Evolutionary conservation across 2,113 vertebrate genomes (phyloP), one percentile per base, ranked within the genome.

Genomic region (Eretmodus cyanostictus): DNA sequence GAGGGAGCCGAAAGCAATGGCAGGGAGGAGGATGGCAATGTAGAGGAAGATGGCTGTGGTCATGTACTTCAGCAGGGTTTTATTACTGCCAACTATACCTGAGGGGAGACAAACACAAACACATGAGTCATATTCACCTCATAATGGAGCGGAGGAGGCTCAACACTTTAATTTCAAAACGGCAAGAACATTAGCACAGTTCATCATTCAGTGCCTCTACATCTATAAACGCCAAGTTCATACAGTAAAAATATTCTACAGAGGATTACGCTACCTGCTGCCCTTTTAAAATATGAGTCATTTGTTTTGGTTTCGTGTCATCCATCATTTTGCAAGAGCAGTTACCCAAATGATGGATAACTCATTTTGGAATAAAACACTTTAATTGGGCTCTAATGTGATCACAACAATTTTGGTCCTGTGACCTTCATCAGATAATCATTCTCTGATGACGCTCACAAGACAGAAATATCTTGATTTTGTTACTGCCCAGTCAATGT

Each of bases 1-100:
- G 93, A 99, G 98, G 5, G 98, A 99, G 61, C 98, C 99, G 54
- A 99, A 99, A 2, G 99, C 99, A 47, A 99, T 99, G n/a, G 98
- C 97, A 6, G 99, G 99, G 79, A 99, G 97, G 79, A 99, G 97
- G 94, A 99, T 99, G 90, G 98, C 97, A 16, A 99, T 99, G 95
- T 99, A 99, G 83, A 99, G 98, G 93, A 99, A 99, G 91, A 99
- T 97, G 94, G 98, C 98, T 5, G 99, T 99, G 19, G 98, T 99
- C 96, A 99, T 97, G 94, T 98, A 99, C 94, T 99, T 99, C 84
- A 98, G 97, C 91, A 99, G 96, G 71, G 98, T 96, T 96, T 98
- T 99, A 95, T 99, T 98, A 94, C 96, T 98, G 92, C 99, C 98
- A 38, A 98, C 96, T 34, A 99, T 94, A 93, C 99, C 98, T 99